Evolutionary conservation across 2,113 vertebrate genomes (phyloP).

Genomic region (Ammodytes dubius): DNA sequence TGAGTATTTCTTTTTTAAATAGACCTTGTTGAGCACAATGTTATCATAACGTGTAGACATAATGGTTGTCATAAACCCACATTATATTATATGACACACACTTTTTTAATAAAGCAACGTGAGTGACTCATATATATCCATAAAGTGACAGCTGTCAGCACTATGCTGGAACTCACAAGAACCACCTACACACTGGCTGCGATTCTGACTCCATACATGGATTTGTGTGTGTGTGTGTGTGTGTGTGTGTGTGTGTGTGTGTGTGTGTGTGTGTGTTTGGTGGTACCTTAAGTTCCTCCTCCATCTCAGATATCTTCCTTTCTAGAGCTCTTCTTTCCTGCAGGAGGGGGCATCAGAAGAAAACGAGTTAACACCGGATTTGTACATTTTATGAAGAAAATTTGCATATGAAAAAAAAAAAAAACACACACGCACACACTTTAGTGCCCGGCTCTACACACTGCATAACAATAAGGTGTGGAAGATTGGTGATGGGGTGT

Average conservation of each 20-base stretch:
- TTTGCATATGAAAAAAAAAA: neutral
- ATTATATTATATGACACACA: neutral
- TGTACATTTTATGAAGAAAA: neutral
- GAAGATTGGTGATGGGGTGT: constrained; percentile 40
- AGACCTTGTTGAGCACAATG: neutral
- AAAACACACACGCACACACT: constrained; percentile 6
- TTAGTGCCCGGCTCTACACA: neutral
- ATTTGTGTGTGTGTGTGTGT: neutral
- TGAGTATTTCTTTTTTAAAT: neutral
- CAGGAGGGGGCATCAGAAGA: neutral
- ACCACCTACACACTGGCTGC: constrained; percentile 7
- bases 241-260: neutral
- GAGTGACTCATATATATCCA: neutral
- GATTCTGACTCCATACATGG: constrained; percentile 2
- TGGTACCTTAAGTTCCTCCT: constrained; percentile 98
- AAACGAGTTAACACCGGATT: constrained; percentile 4
- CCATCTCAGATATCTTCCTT: constrained; percentile 99
- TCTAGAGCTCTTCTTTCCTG: constrained; percentile 99
- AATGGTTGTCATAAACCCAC: neutral
- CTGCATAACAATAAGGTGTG: constrained; percentile 11
- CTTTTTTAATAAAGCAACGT: neutral
- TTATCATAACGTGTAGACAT: neutral
- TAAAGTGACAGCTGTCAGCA: constrained; percentile 4
- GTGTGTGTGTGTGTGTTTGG: neutral
- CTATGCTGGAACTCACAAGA: constrained; percentile 7